Conservation (phyloP, 1,140 invertebrate genomes). For the Aphaenogaster rudis region DNA sequence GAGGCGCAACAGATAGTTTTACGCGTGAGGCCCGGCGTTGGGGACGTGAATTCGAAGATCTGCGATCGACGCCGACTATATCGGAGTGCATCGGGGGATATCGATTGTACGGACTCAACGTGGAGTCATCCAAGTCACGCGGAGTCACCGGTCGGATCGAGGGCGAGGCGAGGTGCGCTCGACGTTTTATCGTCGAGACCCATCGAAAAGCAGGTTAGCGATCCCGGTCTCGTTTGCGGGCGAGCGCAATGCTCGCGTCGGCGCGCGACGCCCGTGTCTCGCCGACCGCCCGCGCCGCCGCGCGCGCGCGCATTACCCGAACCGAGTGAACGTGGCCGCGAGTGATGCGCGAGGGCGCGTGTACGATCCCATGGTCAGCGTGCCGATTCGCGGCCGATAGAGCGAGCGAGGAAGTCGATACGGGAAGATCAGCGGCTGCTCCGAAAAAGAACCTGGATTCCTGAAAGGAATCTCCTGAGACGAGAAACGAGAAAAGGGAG, state of each 20-base stretch:
- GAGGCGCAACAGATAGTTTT: too few species aligned
- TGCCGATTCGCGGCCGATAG: constrained; percentile 37
- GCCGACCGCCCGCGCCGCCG: constrained; percentile 9
- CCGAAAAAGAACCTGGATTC: neutral
- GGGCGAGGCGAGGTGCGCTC: neutral
- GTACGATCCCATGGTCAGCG: neutral
- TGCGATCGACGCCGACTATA: too few species aligned
- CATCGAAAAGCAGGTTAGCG: constrained; percentile 11
- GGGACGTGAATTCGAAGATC: too few species aligned
- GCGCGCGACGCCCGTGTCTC: neutral
- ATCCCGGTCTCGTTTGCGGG: neutral
- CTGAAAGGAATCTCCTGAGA: neutral
- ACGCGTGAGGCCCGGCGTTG: too few species aligned
- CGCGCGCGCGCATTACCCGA: neutral
- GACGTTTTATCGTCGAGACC: neutral
- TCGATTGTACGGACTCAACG: too few species aligned
- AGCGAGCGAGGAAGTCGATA: neutral
- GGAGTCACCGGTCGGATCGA: neutral
- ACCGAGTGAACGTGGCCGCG: neutral
- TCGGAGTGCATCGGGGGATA: too few species aligned
- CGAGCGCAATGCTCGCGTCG: constrained; percentile 53
- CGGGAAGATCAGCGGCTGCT: neutral
- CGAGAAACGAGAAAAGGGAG: neutral
- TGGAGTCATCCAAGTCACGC: neutral
- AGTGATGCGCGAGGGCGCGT: constrained; percentile 37